Percentiles rank a stretch among this genome's conserved stretches.
These are phyloP conservation scores for Leptinotarsa defecta DNA, from an alignment of 1,140 invertebrate genomes.

Conservation along the genomic window DNA sequence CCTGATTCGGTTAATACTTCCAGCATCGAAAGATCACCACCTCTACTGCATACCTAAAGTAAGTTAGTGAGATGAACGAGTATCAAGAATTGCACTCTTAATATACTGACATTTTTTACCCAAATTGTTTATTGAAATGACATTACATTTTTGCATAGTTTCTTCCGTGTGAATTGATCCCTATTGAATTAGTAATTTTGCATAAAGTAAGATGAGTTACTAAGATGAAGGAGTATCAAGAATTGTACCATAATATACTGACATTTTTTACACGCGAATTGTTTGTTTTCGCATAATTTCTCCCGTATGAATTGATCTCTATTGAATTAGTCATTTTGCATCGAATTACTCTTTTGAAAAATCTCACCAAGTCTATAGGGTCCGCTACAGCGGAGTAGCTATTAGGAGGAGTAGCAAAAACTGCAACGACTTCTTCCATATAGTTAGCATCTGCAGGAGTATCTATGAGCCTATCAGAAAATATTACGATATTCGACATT, in stretches of 20 bases:
- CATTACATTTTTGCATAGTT: background rate
- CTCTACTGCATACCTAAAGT: slow-evolving; percentile 61
- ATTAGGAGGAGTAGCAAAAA: slow-evolving; percentile 74
- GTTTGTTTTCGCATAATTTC: background rate
- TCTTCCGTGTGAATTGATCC: too few species aligned
- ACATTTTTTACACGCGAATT: background rate
- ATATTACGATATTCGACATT: slow-evolving; percentile 63
- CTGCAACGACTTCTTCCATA: slow-evolving; percentile 71
- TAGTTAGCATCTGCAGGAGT: slow-evolving; percentile 61
- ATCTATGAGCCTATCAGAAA: slow-evolving; percentile 65
- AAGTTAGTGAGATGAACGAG: background rate
- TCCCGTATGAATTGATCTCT: too few species aligned
- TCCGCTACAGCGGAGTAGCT: slow-evolving; percentile 76
- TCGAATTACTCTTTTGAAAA: background rate
- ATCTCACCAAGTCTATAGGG: slow-evolving; percentile 70
- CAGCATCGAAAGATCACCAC: slow-evolving; percentile 70
- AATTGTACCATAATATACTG: too few species aligned
- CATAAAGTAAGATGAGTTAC: background rate
- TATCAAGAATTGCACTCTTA: too few species aligned
- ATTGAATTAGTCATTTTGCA: too few species aligned
- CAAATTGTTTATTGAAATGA: background rate
- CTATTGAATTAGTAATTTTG: too few species aligned
- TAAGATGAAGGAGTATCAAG: too few species aligned
- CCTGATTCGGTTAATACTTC: slow-evolving; percentile 69
- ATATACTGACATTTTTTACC: background rate